Evolutionary conservation across 2,888 invertebrate genomes (phyloP).

Genomic region (Pyrgus malvae): DNA sequence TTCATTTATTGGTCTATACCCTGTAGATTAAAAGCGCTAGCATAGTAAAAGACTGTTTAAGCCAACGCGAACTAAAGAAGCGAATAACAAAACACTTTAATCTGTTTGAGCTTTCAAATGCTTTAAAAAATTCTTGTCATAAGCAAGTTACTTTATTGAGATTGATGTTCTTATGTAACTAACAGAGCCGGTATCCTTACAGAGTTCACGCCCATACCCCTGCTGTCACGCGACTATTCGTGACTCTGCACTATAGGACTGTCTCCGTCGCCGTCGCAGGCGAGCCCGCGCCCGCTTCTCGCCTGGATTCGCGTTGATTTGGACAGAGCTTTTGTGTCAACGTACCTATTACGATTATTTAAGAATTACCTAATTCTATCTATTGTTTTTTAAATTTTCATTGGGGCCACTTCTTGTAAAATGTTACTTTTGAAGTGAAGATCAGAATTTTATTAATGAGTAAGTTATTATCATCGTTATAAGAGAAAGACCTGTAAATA

Average conservation of each 20-base stretch:
- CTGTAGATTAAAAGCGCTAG: too few relatives aligned
- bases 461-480: too few relatives aligned
- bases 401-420: too few relatives aligned
- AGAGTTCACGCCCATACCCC: constrained; percentile 12
- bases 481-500: too few relatives aligned
- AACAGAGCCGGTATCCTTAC: constrained; percentile 11
- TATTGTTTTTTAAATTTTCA: too few relatives aligned
- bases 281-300: constrained; percentile 1
- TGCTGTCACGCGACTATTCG: constrained; percentile 23
- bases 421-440: too few relatives aligned
- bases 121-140: background rate
- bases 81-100: background rate
- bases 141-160: background rate
- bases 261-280: background rate
- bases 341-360: background rate
- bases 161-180: background rate
- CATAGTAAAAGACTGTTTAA: background rate
- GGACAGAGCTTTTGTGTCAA: constrained; percentile 4
- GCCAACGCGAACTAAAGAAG: constrained; percentile 8
- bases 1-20: background rate
- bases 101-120: background rate
- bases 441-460: too few relatives aligned
- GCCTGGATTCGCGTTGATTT: constrained; percentile 11
- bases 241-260: constrained; percentile 10
- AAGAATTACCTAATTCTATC: too few relatives aligned